Evolutionary conservation across 2,797 vertebrate species (phyloP).

Genomic region (Oophaga sylvatica): DNA sequence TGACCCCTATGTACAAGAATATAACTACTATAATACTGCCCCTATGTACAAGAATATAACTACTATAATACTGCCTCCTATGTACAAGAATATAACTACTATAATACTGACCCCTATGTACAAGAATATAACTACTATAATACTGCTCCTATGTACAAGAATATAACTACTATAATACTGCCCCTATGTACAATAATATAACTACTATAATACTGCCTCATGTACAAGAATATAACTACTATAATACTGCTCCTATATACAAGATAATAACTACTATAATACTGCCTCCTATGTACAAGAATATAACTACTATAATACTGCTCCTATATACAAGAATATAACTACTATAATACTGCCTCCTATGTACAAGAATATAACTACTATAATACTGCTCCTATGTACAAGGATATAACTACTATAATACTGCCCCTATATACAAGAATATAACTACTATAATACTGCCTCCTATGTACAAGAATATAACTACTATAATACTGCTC

Average conservation of each 20-base stretch:
- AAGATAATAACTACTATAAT: conserved; percentile 21
- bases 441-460: conserved; percentile 12
- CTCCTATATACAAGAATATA: not conserved
- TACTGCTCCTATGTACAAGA: no score
- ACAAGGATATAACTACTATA: not conserved
- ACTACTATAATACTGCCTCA: conserved; percentile 1
- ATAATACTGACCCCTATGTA: conserved; percentile 3
- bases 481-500: conserved; percentile 4
- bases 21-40: not conserved
- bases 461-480: not conserved
- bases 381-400: conserved; percentile 3
- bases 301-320: conserved; percentile 11
- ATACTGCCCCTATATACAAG: no score
- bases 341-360: not conserved
- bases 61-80: not conserved
- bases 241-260: no score
- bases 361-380: conserved; percentile 2
- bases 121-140: not conserved
- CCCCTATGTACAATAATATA: not conserved
- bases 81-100: conserved; percentile 6
- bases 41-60: no score
- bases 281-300: not conserved
- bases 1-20: not conserved
- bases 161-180: conserved; percentile 12
- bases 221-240: conserved; percentile 2